Percentiles rank a stretch among this genome's conserved stretches.
phyloP scores from a whole-genome alignment of 1,140 invertebrate species.

The Homarus americanus region DNA sequence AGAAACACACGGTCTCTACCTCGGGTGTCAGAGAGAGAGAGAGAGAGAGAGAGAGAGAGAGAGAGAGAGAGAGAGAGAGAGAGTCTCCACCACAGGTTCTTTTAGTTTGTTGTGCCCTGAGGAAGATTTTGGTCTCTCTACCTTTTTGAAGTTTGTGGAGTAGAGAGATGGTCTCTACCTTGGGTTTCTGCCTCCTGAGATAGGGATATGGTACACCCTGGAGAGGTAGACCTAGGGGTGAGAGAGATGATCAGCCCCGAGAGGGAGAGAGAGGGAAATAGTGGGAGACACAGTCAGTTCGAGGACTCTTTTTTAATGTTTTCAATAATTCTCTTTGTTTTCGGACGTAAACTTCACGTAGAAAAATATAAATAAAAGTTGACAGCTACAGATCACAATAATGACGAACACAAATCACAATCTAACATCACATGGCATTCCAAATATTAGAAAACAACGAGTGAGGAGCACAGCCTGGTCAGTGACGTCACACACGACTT shows the following conservation, averaged over 20 bases:
- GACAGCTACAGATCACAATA: constrained; percentile 63
- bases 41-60: no score
- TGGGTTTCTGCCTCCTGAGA: not conserved
- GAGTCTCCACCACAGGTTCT: no score
- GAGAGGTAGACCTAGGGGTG: not conserved
- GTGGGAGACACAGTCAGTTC: constrained; percentile 42
- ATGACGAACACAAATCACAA: constrained; percentile 66
- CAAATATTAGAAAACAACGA: constrained; percentile 68
- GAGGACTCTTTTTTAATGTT: constrained; percentile 13
- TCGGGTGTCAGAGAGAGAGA: no score
- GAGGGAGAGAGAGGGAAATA: constrained; percentile 43
- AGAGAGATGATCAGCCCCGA: constrained; percentile 6
- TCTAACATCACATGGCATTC: constrained; percentile 60
- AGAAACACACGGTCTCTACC: not conserved
- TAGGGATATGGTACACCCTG: not conserved
- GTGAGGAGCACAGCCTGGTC: constrained; percentile 68
- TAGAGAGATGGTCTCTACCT: constrained; percentile 8
- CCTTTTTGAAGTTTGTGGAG: not conserved
- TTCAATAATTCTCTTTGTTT: constrained; percentile 12
- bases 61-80: no score
- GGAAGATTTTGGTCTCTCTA: not conserved
- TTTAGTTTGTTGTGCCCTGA: not conserved
- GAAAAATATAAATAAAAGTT: constrained; percentile 73
- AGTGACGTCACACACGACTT: constrained; percentile 58
- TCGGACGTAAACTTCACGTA: constrained; percentile 69